Percentiles rank a stretch among this genome's conserved stretches.
Conservation (phyloP, 2,113 vertebrate species). For the Scytalopus superciliaris region DNA sequence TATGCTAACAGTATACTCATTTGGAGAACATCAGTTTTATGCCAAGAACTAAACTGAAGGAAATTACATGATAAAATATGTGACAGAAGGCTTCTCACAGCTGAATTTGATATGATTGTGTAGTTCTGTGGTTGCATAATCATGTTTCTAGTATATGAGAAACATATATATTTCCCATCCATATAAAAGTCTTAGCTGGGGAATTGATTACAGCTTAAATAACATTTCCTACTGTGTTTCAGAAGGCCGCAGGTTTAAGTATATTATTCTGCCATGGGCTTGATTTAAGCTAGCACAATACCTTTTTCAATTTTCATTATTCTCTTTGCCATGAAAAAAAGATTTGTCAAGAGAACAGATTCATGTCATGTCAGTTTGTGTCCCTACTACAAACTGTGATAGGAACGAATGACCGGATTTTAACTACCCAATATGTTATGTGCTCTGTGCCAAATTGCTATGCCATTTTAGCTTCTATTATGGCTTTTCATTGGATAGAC, state of each 20-base stretch:
- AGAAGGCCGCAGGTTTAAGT: slow-evolving; percentile 29
- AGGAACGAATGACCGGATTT: slow-evolving; percentile 2
- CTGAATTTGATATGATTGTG: slow-evolving; percentile 16
- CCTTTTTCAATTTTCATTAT: slow-evolving; percentile 48
- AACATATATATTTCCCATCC: slow-evolving; percentile 17
- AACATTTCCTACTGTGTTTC: slow-evolving; percentile 21
- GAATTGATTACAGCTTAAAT: slow-evolving; percentile 37
- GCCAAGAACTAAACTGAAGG: slow-evolving; percentile 19
- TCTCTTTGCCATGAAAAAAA: slow-evolving; percentile 22
- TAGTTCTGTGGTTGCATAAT: slow-evolving; percentile 31
- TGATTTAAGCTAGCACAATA: slow-evolving; percentile 27
- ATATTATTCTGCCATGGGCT: slow-evolving; percentile 9
- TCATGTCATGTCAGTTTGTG: slow-evolving; percentile 17
- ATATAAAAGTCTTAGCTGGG: neutral
- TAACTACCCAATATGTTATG: neutral
- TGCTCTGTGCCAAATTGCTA: neutral
- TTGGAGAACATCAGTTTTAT: slow-evolving; percentile 10
- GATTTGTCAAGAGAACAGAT: slow-evolving; percentile 26
- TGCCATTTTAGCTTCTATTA: neutral
- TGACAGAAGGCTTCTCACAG: slow-evolving; percentile 20
- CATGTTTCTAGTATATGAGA: slow-evolving; percentile 17
- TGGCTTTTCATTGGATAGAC: neutral
- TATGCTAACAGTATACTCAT: neutral
- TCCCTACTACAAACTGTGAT: neutral
- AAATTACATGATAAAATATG: slow-evolving; percentile 10